Evolutionary conservation across 2,113 vertebrate species (phyloP).

Genomic region (Anoplopoma fimbria): DNA sequence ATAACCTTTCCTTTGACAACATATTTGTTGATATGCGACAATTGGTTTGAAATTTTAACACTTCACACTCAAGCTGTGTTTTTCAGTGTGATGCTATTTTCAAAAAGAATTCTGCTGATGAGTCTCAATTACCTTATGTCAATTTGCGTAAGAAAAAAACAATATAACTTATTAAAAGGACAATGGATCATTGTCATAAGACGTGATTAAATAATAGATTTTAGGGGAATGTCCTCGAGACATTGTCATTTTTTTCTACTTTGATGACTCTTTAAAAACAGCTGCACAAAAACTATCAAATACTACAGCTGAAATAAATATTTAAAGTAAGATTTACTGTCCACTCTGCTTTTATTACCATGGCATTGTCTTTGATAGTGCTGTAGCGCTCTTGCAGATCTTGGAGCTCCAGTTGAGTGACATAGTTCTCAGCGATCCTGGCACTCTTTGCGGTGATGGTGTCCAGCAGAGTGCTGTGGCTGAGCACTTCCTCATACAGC

Average conservation of each 20-base stretch:
- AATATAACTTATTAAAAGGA: neutral
- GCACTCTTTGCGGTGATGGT: conserved; percentile 91
- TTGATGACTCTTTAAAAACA: neutral
- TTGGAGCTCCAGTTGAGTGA: conserved; percentile 92
- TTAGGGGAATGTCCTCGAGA: neutral
- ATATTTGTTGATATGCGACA: neutral
- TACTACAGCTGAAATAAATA: neutral
- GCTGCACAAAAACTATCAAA: neutral
- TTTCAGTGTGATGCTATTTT: neutral
- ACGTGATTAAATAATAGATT: neutral
- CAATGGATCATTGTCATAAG: neutral
- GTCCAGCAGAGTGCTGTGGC: conserved; percentile 88
- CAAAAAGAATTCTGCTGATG: neutral
- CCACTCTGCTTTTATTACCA: conserved; percentile 81
- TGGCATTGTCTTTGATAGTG: conserved; percentile 86
- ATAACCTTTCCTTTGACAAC: neutral
- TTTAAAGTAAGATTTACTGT: neutral
- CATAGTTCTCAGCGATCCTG: conserved; percentile 91
- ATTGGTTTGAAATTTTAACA: neutral
- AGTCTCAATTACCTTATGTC: neutral
- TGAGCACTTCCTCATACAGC: conserved; percentile 92
- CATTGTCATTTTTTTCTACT: neutral
- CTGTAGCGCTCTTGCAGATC: conserved; percentile 94
- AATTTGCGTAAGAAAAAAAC: neutral
- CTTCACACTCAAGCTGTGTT: neutral